Evolutionary conservation across 2,797 vertebrate genomes (phyloP), one percentile per base, ranked within the genome.

Genomic region (Coregonus ussuriensis): DNA sequence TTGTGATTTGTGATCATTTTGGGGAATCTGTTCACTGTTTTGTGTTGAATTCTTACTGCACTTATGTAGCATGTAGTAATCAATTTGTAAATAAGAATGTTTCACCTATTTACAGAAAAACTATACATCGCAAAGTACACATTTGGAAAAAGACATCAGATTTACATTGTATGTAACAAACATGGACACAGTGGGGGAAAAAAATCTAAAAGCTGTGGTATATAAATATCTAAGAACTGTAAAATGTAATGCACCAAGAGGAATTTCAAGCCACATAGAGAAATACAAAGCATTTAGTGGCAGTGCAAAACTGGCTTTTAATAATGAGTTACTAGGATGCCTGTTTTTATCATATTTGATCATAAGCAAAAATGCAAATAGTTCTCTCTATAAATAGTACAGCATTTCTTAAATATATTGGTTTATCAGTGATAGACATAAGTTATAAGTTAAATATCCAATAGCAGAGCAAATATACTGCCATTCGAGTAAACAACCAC

Each of bases 371-470:
- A 74, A 56, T 72, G 68, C 21, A 75, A 52, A 29, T 47, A 16
- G 6, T 37, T 59, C 54, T 56, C 52, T 41, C 54, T 47, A 76
- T 76, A 76, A 76, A 76, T 76, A 70, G 67, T 41, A 79, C 79
- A 66, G 52, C 37, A 31, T 69, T 59, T 74, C 77, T 89, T 87
- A 89, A 90, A 90, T 86, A 76, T 56, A 14, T 70, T 14, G 25
- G 15, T 54, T 35, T 29, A 47, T 71, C 75, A 71, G 69, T 77
- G 70, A 72, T 70, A 72, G 35, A 51, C 25, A 47, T 72, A 18
- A 59, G 7, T 51, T 52, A 63, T 35, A 82, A 33, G 65, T 86
- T 89, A 90, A 88, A 90, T 86, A 86, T 82, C 51, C 72, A 78
- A 62, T 33, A 33, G 53, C 29, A 59, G 74, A 82, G 76, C 74